phyloP scores from a whole-genome alignment of 2,797 vertebrate genomes.

The Emys orbicularis region DNA sequence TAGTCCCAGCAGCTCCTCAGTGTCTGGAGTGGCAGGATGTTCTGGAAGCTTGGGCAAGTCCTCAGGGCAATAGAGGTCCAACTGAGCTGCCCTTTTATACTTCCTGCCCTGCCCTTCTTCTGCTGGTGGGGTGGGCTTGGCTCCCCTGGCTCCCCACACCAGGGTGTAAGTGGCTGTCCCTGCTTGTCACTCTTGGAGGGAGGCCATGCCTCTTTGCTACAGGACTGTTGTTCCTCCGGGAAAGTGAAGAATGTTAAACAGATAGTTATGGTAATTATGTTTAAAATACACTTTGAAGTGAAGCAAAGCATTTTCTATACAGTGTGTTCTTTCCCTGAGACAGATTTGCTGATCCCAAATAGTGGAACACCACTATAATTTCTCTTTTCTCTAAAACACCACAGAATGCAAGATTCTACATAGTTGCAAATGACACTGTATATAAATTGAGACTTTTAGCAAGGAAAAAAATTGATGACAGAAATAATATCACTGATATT shows the following conservation, averaged over 20 bases:
- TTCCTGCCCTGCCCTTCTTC: no score
- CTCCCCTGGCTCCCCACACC: no score
- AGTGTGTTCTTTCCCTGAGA: neutral
- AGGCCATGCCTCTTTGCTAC: no score
- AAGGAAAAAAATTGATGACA: neutral
- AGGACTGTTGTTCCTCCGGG: neutral
- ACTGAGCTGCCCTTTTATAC: no score
- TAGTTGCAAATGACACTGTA: neutral
- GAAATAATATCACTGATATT: neutral
- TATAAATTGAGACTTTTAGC: neutral
- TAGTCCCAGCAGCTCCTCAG: no score
- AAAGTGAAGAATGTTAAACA: slow-evolving; percentile 19
- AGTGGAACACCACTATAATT: neutral
- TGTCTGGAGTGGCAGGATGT: no score
- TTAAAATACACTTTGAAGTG: slow-evolving; percentile 10
- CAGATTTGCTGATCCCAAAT: neutral
- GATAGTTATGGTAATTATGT: neutral
- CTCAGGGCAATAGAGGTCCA: no score
- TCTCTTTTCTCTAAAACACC: neutral
- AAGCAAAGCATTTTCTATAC: neutral
- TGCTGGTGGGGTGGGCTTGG: no score
- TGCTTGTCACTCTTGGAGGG: no score
- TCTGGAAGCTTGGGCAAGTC: no score
- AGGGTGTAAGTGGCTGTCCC: no score
- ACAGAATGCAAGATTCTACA: neutral